Percentiles rank a stretch among this genome's conserved stretches.
Conservation (phyloP, 2,888 invertebrate genomes). For the Strigamia maritima region DNA sequence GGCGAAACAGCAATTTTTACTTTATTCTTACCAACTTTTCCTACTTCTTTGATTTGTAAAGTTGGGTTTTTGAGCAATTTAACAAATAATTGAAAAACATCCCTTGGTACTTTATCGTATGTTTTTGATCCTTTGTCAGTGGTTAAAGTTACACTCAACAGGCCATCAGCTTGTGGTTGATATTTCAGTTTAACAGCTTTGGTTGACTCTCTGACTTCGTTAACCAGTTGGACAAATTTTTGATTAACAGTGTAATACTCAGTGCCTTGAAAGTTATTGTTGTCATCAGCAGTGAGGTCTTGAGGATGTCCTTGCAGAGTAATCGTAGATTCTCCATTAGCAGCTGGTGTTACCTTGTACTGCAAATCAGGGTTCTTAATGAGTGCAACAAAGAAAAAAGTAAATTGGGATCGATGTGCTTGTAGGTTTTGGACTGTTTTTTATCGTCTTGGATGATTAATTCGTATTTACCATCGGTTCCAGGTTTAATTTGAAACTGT, state of each 20-base stretch:
- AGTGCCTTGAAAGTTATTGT: no score
- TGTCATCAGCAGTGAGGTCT: not conserved
- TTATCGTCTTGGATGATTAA: not conserved
- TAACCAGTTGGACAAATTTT: not conserved
- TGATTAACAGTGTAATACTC: not conserved
- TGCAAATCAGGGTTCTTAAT: not conserved
- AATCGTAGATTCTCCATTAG: not conserved
- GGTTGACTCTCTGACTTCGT: not conserved
- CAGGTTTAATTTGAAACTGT: not conserved
- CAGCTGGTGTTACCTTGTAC: not conserved
- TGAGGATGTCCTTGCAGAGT: not conserved
- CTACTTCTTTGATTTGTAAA: no score
- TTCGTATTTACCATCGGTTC: no score
- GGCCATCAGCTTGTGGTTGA: not conserved
- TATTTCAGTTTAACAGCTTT: not conserved
- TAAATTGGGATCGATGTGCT: not conserved
- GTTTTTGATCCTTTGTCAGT: no score
- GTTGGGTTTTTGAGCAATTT: not conserved
- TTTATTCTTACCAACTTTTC: not conserved
- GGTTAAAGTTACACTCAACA: not conserved
- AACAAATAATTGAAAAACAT: not conserved
- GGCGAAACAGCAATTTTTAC: not conserved
- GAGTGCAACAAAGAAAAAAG: no score
- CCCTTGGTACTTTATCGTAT: not conserved
- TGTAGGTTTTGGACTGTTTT: not conserved